Evolutionary conservation across 2,888 invertebrate genomes (phyloP).

Genomic region (Dichetophora obliterata): DNA sequence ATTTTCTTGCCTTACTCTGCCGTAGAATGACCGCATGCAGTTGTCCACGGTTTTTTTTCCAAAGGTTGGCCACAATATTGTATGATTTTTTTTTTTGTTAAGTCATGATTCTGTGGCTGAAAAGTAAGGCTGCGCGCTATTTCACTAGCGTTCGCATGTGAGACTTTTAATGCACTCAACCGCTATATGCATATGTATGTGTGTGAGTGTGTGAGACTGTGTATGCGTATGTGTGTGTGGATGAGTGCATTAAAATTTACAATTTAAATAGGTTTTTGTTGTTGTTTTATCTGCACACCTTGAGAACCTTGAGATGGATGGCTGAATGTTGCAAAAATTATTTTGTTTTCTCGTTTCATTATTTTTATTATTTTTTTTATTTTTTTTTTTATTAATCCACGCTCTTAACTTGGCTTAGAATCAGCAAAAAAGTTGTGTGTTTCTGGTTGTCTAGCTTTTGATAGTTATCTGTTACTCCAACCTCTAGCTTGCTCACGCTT

Average conservation of each 20-base stretch:
- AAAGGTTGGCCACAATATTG: no score
- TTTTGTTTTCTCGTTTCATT: not conserved
- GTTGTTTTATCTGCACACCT: constrained; percentile 21
- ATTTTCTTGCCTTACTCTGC: no score
- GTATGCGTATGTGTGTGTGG: not conserved
- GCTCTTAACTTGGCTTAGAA: constrained; percentile 13
- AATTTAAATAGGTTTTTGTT: constrained; percentile 33
- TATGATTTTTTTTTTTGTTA: not conserved
- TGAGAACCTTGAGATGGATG: constrained; percentile 1
- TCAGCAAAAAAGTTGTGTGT: constrained; percentile 11
- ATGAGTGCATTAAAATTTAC: constrained; percentile 32
- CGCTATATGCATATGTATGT: not conserved
- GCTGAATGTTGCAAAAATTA: not conserved
- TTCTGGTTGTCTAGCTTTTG: constrained; percentile 10
- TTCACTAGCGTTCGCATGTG: constrained; percentile 15
- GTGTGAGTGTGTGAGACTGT: constrained; percentile 18
- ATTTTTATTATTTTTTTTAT: not conserved
- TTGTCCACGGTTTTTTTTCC: no score
- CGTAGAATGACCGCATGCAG: no score
- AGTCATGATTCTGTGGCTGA: constrained; percentile 3
- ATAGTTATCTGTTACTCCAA: not conserved
- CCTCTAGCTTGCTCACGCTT: no score
- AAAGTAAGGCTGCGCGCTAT: not conserved
- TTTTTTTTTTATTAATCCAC: not conserved
- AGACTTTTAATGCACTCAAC: not conserved